phyloP scores from a whole-genome alignment of 2,797 vertebrate species.

The Chaenodraco wilsoni region DNA sequence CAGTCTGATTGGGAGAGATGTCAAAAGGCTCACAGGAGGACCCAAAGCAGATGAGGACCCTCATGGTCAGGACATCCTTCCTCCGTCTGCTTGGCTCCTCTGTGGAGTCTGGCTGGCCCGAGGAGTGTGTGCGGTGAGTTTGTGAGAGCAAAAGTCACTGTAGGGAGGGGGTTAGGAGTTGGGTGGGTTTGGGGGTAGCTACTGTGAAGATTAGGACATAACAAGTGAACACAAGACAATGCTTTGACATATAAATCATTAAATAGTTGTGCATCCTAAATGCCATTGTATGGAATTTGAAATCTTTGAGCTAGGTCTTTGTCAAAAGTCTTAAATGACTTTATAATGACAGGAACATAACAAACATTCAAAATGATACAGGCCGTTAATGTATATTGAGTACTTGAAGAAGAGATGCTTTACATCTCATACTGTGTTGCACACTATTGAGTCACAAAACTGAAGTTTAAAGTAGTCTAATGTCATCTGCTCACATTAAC shows the following conservation, averaged over 20 bases:
- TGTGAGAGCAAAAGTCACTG: conserved; percentile 10
- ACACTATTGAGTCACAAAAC: conserved; percentile 5
- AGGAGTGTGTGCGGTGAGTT: conserved; percentile 18
- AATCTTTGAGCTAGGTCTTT: background rate
- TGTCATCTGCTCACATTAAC: background rate
- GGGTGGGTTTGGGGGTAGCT: background rate
- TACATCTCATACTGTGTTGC: background rate
- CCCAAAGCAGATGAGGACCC: conserved; percentile 82
- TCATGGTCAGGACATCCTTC: conserved; percentile 70
- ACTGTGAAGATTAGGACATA: background rate
- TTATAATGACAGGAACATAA: background rate
- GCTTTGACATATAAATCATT: background rate
- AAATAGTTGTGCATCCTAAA: background rate
- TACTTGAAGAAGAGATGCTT: background rate
- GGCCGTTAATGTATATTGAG: no score
- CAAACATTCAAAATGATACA: background rate
- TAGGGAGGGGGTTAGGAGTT: conserved; percentile 12
- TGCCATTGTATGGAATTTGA: background rate
- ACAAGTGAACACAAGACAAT: background rate
- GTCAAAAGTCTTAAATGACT: background rate
- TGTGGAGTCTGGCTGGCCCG: background rate
- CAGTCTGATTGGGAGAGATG: conserved; percentile 75
- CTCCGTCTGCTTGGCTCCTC: conserved; percentile 16
- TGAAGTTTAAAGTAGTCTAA: background rate
- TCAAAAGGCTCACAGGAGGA: conserved; percentile 80